Base-by-base conservation (phyloP, 2,113 vertebrate genomes). In the Naja naja region DNA sequence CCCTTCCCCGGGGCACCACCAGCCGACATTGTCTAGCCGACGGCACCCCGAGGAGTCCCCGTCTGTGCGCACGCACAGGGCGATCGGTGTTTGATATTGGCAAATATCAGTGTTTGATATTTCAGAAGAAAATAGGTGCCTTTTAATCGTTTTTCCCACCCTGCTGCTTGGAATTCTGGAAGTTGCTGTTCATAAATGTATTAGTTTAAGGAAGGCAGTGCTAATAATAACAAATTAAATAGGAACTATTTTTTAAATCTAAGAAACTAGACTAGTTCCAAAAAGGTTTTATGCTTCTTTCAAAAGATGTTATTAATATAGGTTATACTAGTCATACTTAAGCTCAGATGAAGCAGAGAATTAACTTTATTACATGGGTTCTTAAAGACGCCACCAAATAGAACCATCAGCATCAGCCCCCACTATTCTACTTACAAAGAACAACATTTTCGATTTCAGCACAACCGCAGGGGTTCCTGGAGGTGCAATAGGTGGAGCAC, bases 401-500 rank as follows among this genome's bases (percentile, higher is more conserved):
- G 54, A 39, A 49, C 58, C 23, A 49, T 25, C 34, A 1, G 2
- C 45, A 90, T 39, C 34, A 49, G 52, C n/a, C 43, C 53, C 1
- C 87, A 23, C 27, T 45, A 23, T 20, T 5, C 8, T 97, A 99
- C 99, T 98, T 98, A 99, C 99, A 93, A 99, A 99, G 97, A 99
- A 99, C 92, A 99, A 98, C 99, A 99, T 99, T 98, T 99, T 99
- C 95, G 99, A 99, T 97, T 99, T 99, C 94, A 99, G 98, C 96
- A 99, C 99, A 95, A 99, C 99, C 85, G 99, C 99, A 87, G 99
- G 99, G 88, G 99, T 99, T 95, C 99, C 99, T 81, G 99, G 99
- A 94, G 99, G 99, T 0, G 99, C 99, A 69, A 99, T 99, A 34
- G 99, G 99, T 0, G 99, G 99, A 64, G 99, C 99, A 0, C 99